Conservation (phyloP, 2,888 invertebrate genomes). For the Apamea anceps region DNA sequence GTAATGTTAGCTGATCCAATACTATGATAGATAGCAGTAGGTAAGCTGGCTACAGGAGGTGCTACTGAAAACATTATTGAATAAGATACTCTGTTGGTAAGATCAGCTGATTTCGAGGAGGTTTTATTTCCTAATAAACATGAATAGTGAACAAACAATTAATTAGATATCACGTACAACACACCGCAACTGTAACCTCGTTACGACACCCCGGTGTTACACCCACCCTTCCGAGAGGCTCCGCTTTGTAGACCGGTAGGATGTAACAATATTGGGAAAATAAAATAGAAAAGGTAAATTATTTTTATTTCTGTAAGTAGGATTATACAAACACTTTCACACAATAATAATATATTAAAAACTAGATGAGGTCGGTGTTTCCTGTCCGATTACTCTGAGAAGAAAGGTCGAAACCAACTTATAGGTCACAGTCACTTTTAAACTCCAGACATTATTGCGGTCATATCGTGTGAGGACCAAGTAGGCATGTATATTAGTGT, state of each 20-base stretch:
- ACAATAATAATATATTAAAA: not conserved
- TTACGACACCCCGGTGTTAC: conserved; percentile 13
- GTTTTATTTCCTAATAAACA: not conserved
- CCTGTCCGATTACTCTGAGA: not conserved
- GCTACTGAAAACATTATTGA: not conserved
- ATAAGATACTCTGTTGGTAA: not conserved
- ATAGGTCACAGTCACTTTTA: not conserved
- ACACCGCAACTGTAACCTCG: not conserved
- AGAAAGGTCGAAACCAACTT: not conserved
- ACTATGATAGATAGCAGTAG: not conserved
- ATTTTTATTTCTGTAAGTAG: not conserved
- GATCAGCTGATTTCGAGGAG: no score
- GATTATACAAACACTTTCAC: not conserved
- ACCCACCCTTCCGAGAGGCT: not conserved
- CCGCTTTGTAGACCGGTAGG: no score
- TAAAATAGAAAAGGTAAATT: not conserved
- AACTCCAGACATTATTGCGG: not conserved
- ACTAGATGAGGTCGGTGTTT: not conserved
- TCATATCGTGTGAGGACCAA: not conserved
- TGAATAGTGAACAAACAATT: conserved; percentile 1
- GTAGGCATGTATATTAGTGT: not conserved
- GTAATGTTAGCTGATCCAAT: not conserved
- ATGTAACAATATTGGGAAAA: not conserved
- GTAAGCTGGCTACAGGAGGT: not conserved
- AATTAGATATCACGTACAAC: conserved; percentile 3